A percentile compares a stretch with the other conserved stretches of the same genome.
phyloP scores from a whole-genome alignment of 2,113 vertebrate genomes.

The Narcine bancroftii region DNA sequence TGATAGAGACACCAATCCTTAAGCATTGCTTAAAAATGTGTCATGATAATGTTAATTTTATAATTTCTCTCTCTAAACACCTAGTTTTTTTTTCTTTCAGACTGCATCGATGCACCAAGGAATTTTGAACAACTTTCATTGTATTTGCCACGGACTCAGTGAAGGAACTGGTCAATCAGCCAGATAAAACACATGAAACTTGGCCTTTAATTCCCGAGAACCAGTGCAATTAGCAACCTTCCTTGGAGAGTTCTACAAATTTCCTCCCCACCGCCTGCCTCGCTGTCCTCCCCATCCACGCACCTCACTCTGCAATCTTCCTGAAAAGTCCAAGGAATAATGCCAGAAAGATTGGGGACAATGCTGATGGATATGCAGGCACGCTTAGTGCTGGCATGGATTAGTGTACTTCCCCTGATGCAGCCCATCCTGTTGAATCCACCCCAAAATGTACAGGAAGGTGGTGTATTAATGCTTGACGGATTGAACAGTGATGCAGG shows the following conservation, averaged over 20 bases:
- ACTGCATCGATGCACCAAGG: background rate
- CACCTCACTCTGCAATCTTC: background rate
- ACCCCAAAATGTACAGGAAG: slow-evolving; percentile 67
- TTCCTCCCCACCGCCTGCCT: background rate
- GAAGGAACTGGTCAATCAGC: background rate
- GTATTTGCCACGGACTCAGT: background rate
- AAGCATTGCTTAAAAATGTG: too few relatives aligned
- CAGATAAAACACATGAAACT: background rate
- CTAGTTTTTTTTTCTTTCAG: slow-evolving; percentile 14
- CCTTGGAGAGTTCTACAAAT: background rate
- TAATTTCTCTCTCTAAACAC: too few relatives aligned
- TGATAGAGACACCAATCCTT: too few relatives aligned
- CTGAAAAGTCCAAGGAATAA: slow-evolving; percentile 54
- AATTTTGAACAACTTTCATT: background rate
- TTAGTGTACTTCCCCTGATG: slow-evolving; percentile 75
- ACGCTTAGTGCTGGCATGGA: slow-evolving; percentile 89
- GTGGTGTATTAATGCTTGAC: slow-evolving; percentile 63
- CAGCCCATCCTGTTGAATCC: slow-evolving; percentile 68
- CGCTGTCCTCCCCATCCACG: too few relatives aligned
- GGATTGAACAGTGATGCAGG: slow-evolving; percentile 75
- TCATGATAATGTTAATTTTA: too few relatives aligned
- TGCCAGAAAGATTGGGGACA: slow-evolving; percentile 76
- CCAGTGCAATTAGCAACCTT: background rate
- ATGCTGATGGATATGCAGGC: slow-evolving; percentile 82
- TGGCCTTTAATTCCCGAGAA: background rate